Base-by-base conservation (phyloP, 2,888 invertebrate genomes). In the Drosophila subquinaria region DNA sequence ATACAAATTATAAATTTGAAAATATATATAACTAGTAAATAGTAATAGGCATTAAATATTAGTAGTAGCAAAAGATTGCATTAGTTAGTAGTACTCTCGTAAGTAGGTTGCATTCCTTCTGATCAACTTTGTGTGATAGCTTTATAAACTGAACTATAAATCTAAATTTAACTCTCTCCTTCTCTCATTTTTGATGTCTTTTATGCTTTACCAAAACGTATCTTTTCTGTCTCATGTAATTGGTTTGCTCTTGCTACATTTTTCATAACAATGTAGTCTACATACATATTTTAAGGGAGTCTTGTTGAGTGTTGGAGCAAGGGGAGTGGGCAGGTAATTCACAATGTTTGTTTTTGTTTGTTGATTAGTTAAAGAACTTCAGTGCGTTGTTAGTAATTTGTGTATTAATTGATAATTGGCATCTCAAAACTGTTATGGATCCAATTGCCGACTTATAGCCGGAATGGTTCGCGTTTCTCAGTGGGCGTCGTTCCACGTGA, bases 381-480 rank as follows among this genome's bases (percentile, higher is more conserved):
- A 89, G 88, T 83, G 90, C 82, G 76, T 76, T 65, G 74, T 79
- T 78, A 76, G 75, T 81, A 65, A 53, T 75, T 65, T 68, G 65
- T 63, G 35, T 55, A 47, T 63, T 63, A 48, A 60, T 57, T 75
- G 69, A 62, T 67, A 69, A 77, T 79, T 87, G 82, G 82, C 82
- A 64, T 64, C 48, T 64, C 50, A 50, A 82, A 68, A 68, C 65
- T 69, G 47, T 55, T 43, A 0, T 69, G 69, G 43, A 10, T 36
- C 53, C 62, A 20, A 35, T 13, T 42, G 27, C 47, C 75, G 75
- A 47, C 93, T 94, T 95, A 96, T 79, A 96, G 94, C 93, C 96
- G 95, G 94, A 96, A 96, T 85, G 96, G 96, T 94, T 95, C 96
- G 90, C 95, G 95, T 92, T 93, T 92, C 69, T 92, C 92, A 36